phyloP scores from a whole-genome alignment of 2,888 invertebrate species.

The Pterostichus niger region DNA sequence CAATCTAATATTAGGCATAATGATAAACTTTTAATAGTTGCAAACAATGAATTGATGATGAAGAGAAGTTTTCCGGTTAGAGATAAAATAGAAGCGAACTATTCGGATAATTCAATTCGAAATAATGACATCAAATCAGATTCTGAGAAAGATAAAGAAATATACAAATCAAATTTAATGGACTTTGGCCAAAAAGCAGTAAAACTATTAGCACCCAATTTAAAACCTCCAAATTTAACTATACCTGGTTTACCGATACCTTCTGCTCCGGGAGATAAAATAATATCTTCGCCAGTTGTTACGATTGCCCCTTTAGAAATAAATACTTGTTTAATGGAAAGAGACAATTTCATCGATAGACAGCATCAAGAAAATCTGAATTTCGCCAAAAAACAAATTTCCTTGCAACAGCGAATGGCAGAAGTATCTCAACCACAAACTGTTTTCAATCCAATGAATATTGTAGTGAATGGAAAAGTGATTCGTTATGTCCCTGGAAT shows the following conservation, averaged over 20 bases:
- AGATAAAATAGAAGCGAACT: constrained; percentile 48
- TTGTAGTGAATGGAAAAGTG: constrained; percentile 84
- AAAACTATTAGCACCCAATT: constrained; percentile 75
- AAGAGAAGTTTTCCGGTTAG: constrained; percentile 57
- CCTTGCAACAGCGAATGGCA: constrained; percentile 71
- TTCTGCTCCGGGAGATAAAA: constrained; percentile 31
- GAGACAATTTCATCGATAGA: constrained; percentile 39
- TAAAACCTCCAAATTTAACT: constrained; percentile 74
- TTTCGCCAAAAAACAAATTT: constrained; percentile 69
- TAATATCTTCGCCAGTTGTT: constrained; percentile 32
- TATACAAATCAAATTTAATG: constrained; percentile 72
- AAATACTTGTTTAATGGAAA: constrained; percentile 26
- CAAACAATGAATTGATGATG: constrained; percentile 59
- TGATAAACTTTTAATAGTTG: constrained; percentile 59
- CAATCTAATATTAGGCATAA: constrained; percentile 33
- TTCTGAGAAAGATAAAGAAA: constrained; percentile 58
- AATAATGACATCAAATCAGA: constrained; percentile 25
- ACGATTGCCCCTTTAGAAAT: constrained; percentile 55
- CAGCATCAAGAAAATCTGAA: constrained; percentile 69
- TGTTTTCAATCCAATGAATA: constrained; percentile 78
- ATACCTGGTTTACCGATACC: constrained; percentile 72
- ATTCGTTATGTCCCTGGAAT: constrained; percentile 93
- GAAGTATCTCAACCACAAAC: constrained; percentile 74
- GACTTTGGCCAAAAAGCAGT: constrained; percentile 77
- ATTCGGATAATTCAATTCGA: constrained; percentile 29